Percentiles rank a stretch among this genome's conserved stretches.
Conservation (phyloP, 2,113 vertebrate species). For the Sterrhoptilus dennistouni region DNA sequence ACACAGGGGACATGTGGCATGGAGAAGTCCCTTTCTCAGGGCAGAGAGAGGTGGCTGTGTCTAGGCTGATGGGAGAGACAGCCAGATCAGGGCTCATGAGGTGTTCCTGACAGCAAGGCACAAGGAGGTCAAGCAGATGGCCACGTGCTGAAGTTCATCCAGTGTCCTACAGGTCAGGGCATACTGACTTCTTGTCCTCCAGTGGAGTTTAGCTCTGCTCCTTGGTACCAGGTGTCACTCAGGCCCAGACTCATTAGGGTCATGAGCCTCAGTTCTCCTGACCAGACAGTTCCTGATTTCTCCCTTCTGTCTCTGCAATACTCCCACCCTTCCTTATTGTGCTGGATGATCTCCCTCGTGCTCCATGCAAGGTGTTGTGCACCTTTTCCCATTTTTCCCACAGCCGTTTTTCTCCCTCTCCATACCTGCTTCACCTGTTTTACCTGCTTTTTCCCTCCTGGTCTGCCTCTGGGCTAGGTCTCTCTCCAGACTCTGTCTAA, state of each 20-base stretch:
- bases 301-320: neutral
- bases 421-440: constrained; percentile 48
- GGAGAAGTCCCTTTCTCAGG: neutral
- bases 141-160: neutral
- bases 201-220: neutral
- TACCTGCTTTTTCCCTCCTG: constrained; percentile 4
- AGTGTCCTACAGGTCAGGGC: neutral
- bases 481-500: constrained; percentile 1
- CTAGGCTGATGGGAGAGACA: neutral
- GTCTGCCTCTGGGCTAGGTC: constrained; percentile 34
- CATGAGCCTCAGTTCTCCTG: neutral
- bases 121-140: neutral
- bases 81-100: neutral
- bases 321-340: accelerated
- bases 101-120: neutral
- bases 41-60: neutral
- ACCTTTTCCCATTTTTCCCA: constrained; percentile 17
- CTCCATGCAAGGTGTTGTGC: neutral
- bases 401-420: neutral
- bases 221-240: neutral
- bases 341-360: neutral
- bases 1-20: accelerated
- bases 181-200: neutral
- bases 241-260: neutral
- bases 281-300: neutral